phyloP scores from a whole-genome alignment of 2,797 vertebrate species.

The Liparis tanakae region DNA sequence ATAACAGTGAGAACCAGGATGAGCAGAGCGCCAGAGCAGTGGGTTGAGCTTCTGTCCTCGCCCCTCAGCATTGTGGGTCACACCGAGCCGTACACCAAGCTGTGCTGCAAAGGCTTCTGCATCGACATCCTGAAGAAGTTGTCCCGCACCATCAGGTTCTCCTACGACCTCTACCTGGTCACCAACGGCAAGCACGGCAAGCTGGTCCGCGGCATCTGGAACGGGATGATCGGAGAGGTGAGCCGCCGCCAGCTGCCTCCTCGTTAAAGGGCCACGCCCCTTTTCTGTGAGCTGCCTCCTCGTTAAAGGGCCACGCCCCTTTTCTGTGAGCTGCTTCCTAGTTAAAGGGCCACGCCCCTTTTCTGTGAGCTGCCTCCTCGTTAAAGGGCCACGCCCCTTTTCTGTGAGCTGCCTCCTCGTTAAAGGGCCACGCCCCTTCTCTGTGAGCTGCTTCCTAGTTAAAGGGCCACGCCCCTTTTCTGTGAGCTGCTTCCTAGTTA shows the following conservation, averaged over 20 bases:
- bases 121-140: slow-evolving; percentile 98
- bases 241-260: neutral
- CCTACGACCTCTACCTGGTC: slow-evolving; percentile 98
- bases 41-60: neutral
- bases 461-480: too few relatives aligned
- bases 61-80: slow-evolving; percentile 84
- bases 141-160: slow-evolving; percentile 94
- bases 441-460: too few relatives aligned
- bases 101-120: slow-evolving; percentile 99
- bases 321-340: too few relatives aligned
- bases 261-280: too few relatives aligned
- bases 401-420: too few relatives aligned
- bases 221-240: slow-evolving; percentile 99
- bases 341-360: too few relatives aligned
- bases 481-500: too few relatives aligned
- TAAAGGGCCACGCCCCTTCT: too few relatives aligned
- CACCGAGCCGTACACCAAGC: slow-evolving; percentile 87
- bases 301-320: too few relatives aligned
- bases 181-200: slow-evolving; percentile 99
- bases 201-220: slow-evolving; percentile 94
- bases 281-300: neutral
- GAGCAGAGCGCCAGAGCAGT: neutral
- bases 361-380: too few relatives aligned
- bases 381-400: too few relatives aligned
- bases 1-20: slow-evolving; percentile 29